These are phyloP conservation scores for Oreochromis niloticus DNA, from an alignment of 2,113 vertebrate species.

Conservation along the genomic window DNA sequence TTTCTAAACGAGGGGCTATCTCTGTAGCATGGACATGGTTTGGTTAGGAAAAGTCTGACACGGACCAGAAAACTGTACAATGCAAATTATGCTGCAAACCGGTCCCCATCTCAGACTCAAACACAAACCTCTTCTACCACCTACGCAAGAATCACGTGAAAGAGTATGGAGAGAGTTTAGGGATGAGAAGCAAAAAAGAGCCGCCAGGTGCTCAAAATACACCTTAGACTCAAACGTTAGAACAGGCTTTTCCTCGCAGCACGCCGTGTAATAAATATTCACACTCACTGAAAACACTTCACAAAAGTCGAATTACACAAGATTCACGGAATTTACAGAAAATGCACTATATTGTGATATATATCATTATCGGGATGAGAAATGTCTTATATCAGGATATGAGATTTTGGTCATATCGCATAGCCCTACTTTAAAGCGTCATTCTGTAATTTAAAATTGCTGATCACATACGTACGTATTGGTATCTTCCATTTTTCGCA, in stretches of 20 bases:
- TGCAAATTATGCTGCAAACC: not conserved
- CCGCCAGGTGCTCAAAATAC: not conserved
- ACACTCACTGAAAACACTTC: not conserved
- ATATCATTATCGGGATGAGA: not conserved
- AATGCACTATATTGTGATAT: not conserved
- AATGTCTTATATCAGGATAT: not conserved
- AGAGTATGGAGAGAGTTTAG: not conserved
- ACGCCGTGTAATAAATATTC: not conserved
- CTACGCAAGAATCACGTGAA: not conserved
- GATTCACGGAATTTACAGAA: not conserved
- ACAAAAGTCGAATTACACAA: not conserved
- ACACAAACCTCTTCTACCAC: not conserved
- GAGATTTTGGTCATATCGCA: not conserved
- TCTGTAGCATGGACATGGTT: not conserved
- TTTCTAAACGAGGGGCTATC: not conserved
- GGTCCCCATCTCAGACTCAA: not conserved
- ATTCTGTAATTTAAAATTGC: not conserved
- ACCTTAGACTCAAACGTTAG: not conserved
- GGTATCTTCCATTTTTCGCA: not conserved
- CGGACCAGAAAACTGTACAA: not conserved
- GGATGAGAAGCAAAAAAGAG: not conserved
- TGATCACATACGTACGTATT: not conserved
- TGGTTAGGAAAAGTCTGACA: not conserved
- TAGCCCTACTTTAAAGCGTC: not conserved
- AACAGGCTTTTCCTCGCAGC: not conserved